phyloP scores from a whole-genome alignment of 2,797 vertebrate genomes.

The Hybognathus amarus region DNA sequence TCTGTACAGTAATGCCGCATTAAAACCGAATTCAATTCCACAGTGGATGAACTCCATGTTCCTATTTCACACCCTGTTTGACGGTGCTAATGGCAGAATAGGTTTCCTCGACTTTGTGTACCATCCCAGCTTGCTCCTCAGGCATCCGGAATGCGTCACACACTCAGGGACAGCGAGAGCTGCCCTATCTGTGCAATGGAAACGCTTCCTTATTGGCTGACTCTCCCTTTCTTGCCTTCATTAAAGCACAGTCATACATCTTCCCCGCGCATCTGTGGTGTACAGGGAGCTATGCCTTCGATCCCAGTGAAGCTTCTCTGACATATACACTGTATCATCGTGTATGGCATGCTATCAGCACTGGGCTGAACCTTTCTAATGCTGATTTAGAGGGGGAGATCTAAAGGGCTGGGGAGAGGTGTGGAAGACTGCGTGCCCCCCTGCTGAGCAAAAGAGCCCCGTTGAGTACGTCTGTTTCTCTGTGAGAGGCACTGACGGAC shows the following conservation, averaged over 20 bases:
- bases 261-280: slow-evolving; percentile 69
- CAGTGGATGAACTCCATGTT: slow-evolving; percentile 13
- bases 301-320: slow-evolving; percentile 70
- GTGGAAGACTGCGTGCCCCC: slow-evolving; percentile 68
- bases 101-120: slow-evolving; percentile 47
- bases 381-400: slow-evolving; percentile 74
- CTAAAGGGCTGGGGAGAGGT: slow-evolving; percentile 60
- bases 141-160: slow-evolving; percentile 63
- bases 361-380: slow-evolving; percentile 74
- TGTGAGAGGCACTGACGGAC: slow-evolving; percentile 72
- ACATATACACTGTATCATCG: slow-evolving; percentile 78
- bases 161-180: slow-evolving; percentile 73
- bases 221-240: slow-evolving; percentile 75
- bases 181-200: slow-evolving; percentile 72
- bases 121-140: slow-evolving; percentile 58
- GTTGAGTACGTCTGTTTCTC: slow-evolving; percentile 67
- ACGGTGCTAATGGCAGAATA: slow-evolving; percentile 27
- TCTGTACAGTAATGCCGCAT: slow-evolving; percentile 13
- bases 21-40: slow-evolving; percentile 17
- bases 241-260: slow-evolving; percentile 77
- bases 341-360: slow-evolving; percentile 78
- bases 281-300: slow-evolving; percentile 63
- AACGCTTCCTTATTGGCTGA: slow-evolving; percentile 72
- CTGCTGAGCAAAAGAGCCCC: slow-evolving; percentile 73
- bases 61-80: slow-evolving; percentile 39